phyloP scores from a whole-genome alignment of 2,113 vertebrate species.

The Tragelaphus imberbis region DNA sequence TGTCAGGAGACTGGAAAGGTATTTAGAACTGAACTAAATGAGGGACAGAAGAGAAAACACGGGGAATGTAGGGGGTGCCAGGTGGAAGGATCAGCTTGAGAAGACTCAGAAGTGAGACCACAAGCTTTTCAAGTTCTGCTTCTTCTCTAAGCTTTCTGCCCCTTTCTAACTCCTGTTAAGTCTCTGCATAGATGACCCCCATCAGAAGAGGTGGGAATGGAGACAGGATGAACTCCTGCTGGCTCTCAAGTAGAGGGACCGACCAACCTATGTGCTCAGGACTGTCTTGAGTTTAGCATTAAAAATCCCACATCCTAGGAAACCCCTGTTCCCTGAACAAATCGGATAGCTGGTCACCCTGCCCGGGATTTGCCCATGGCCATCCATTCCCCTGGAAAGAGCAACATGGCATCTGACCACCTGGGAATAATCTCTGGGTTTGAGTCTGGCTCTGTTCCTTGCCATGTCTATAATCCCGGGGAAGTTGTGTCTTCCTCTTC shows the following conservation, averaged over 20 bases:
- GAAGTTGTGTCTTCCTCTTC: neutral
- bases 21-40: neutral
- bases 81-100: neutral
- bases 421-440: neutral
- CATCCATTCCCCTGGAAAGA: neutral
- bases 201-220: neutral
- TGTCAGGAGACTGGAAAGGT: neutral
- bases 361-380: too few relatives aligned
- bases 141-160: neutral
- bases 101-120: neutral
- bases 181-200: neutral
- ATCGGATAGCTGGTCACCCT: neutral
- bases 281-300: neutral
- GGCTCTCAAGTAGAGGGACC: neutral
- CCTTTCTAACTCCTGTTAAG: neutral
- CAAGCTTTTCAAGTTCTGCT: neutral
- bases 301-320: neutral
- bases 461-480: neutral
- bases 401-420: rapidly evolving
- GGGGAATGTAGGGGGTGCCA: too few relatives aligned
- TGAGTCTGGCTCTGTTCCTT: neutral
- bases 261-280: neutral
- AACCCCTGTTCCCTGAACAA: neutral
- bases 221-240: neutral
- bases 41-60: neutral